phyloP scores from a whole-genome alignment of 2,113 vertebrate genomes.

The Nycticorax nycticorax region DNA sequence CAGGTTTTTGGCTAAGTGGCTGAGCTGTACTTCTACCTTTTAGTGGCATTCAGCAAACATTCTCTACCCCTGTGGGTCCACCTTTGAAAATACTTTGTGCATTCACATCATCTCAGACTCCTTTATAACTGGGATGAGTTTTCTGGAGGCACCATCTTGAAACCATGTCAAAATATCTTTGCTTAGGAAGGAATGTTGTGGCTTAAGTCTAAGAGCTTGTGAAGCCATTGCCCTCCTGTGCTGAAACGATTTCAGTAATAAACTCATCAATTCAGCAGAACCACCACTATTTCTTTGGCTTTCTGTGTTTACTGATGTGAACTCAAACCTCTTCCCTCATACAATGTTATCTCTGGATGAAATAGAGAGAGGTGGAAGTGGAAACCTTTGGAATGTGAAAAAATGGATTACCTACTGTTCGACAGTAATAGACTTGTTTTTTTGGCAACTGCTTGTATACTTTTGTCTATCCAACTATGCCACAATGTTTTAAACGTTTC shows the following conservation, averaged over 20 bases:
- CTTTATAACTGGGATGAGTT: neutral
- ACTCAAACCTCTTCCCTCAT: neutral
- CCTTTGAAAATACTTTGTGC: neutral
- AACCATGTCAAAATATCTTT: neutral
- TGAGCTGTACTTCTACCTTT: neutral
- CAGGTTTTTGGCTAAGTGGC: neutral
- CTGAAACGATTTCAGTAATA: neutral
- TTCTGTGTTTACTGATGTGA: neutral
- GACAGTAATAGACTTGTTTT: neutral
- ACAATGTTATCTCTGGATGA: neutral
- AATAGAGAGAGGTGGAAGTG: neutral
- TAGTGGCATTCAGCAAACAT: neutral
- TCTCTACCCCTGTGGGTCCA: fast-evolving
- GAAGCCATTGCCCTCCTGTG: neutral
- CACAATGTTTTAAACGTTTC: neutral
- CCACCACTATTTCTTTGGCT: neutral
- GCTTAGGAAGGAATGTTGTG: neutral
- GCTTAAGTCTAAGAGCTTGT: neutral
- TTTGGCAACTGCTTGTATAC: neutral
- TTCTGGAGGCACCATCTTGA: neutral
- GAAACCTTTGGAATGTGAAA: neutral
- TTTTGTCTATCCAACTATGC: neutral
- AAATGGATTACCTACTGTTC: neutral
- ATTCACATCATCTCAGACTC: neutral
- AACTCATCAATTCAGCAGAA: neutral